Evolutionary conservation across 2,888 invertebrate species (phyloP).

Genomic region (Eristalis intricaria): DNA sequence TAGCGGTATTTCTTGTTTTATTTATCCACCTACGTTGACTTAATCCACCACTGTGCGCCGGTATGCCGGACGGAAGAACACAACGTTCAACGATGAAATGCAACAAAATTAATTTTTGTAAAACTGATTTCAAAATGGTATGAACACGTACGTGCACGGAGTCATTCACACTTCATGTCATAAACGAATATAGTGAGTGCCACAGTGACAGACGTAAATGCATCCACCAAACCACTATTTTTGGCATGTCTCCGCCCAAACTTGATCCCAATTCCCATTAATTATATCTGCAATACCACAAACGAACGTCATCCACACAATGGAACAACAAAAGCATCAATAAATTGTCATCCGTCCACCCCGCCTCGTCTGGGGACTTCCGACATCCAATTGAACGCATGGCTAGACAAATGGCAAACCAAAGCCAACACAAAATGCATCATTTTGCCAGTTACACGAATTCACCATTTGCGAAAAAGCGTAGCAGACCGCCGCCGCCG

Average conservation of each 20-base stretch:
- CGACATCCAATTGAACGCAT: constrained; percentile 57
- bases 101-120: no score
- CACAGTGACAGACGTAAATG: background rate
- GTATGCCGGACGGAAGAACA: no score
- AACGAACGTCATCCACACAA: constrained; percentile 53
- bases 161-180: background rate
- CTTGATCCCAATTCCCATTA: constrained; percentile 32
- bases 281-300: constrained; percentile 68
- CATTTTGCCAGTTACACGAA: constrained; percentile 65
- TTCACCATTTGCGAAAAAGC: constrained; percentile 41
- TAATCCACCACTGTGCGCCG: no score
- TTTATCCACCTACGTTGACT: no score
- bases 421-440: constrained; percentile 48
- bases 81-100: no score
- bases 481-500: constrained; percentile 14
- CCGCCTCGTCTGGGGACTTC: background rate
- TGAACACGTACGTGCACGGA: background rate
- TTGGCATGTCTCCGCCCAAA: background rate
- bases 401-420: constrained; percentile 56
- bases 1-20: no score
- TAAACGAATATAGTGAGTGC: background rate
- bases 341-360: constrained; percentile 47
- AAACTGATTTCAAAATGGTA: background rate
- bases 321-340: constrained; percentile 48
- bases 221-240: background rate